These are phyloP conservation scores for Lasiurus cinereus DNA, from an alignment of 2,113 vertebrate genomes.

Conservation along the genomic window DNA sequence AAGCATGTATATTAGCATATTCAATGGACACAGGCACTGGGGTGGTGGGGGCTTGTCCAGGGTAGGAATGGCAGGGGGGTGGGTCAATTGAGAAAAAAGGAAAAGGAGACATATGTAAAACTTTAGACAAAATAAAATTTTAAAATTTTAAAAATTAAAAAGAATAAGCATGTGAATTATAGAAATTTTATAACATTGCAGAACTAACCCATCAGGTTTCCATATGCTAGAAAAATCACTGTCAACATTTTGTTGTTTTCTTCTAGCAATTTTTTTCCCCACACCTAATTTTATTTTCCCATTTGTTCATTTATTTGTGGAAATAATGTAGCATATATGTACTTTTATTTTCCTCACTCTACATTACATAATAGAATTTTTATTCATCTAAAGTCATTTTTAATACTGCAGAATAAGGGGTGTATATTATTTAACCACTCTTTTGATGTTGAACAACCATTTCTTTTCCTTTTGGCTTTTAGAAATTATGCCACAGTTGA, in stretches of 20 bases:
- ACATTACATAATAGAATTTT: not conserved
- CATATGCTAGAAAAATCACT: constrained; percentile 14
- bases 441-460: not conserved
- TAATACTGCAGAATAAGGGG: constrained; percentile 2
- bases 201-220: not conserved
- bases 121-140: too few species aligned
- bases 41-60: too few species aligned
- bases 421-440: not conserved
- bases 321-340: not conserved
- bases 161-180: constrained; percentile 12
- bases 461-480: constrained; percentile 25
- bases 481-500: not conserved
- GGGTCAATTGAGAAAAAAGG: too few species aligned
- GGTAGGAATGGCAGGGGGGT: too few species aligned
- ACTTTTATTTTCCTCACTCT: not conserved
- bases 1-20: constrained; percentile 3
- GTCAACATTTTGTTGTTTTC: constrained; percentile 36
- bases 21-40: too few species aligned
- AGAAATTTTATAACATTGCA: not conserved
- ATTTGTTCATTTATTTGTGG: not conserved
- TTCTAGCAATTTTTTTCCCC: constrained; percentile 8
- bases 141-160: not conserved
- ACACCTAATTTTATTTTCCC: not conserved
- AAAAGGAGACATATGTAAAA: too few species aligned
- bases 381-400: constrained; percentile 21